phyloP scores from a whole-genome alignment of 1,140 invertebrate species.

The Drosophila tristis region DNA sequence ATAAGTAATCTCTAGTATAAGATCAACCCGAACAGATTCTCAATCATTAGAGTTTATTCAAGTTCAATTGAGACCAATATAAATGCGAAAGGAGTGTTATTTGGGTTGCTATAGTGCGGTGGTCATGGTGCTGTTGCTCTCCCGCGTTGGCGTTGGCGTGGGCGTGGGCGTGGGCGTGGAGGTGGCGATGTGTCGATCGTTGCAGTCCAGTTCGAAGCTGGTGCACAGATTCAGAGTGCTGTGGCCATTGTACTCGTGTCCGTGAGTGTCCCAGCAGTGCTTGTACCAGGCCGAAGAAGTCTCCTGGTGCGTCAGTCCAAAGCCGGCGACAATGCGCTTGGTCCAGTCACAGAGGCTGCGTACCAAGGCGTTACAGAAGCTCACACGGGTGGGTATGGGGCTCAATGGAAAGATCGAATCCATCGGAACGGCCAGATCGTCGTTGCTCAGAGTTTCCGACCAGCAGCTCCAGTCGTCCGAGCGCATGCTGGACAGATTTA shows the following conservation, averaged over 20 bases:
- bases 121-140: too few species aligned
- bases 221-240: not conserved
- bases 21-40: too few species aligned
- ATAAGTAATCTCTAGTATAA: too few species aligned
- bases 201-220: not conserved
- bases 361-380: slow-evolving; percentile 8
- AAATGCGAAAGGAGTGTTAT: too few species aligned
- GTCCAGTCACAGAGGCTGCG: slow-evolving; percentile 27
- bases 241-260: slow-evolving; percentile 7
- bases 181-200: not conserved
- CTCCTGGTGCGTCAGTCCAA: slow-evolving; percentile 54
- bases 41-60: too few species aligned
- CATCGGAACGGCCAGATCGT: not conserved
- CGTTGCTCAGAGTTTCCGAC: too few species aligned
- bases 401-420: not conserved
- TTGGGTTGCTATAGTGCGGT: too few species aligned
- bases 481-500: too few species aligned
- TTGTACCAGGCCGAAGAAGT: slow-evolving; percentile 50
- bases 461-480: too few species aligned
- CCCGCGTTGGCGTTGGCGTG: too few species aligned
- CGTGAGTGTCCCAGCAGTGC: slow-evolving; percentile 57
- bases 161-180: too few species aligned
- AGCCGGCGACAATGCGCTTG: slow-evolving; percentile 40
- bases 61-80: too few species aligned
- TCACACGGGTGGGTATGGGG: not conserved